A percentile compares a stretch with the other conserved stretches of the same genome.
phyloP scores from a whole-genome alignment of 2,888 invertebrate genomes.

The Cantharis rustica region DNA sequence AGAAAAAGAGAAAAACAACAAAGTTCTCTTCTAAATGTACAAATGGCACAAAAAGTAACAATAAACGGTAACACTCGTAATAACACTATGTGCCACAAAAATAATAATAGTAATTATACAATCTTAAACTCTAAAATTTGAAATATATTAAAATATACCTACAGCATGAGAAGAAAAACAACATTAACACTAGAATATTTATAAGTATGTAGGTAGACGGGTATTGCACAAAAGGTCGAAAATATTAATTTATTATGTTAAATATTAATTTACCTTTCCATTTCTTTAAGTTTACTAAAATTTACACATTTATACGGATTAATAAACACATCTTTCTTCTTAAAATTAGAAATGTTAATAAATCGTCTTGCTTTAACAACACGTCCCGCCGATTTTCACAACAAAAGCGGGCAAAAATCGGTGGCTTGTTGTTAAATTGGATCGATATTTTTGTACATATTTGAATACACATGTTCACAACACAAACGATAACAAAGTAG shows the following conservation, averaged over 20 bases:
- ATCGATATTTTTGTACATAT: slow-evolving; percentile 23
- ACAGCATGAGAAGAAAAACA: slow-evolving; percentile 34
- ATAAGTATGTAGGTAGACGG: slow-evolving; percentile 14
- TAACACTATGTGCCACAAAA: slow-evolving; percentile 24
- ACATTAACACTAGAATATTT: slow-evolving; percentile 34
- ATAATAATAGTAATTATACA: slow-evolving; percentile 23
- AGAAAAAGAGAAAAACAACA: slow-evolving; percentile 19
- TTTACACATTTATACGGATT: slow-evolving; percentile 21
- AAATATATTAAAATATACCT: slow-evolving; percentile 27
- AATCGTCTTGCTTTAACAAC: background rate
- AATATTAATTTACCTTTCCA: background rate
- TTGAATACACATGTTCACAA: slow-evolving; percentile 30
- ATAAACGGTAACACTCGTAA: slow-evolving; percentile 18
- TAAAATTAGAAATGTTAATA: slow-evolving; percentile 16
- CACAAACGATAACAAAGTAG: slow-evolving; percentile 7
- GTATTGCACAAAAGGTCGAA: slow-evolving; percentile 37
- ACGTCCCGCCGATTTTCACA: slow-evolving; percentile 4
- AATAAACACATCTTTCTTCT: slow-evolving; percentile 13
- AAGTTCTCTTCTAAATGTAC: slow-evolving; percentile 21
- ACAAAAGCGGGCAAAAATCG: background rate
- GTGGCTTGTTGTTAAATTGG: background rate
- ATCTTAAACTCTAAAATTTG: slow-evolving; percentile 20
- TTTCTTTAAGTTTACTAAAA: slow-evolving; percentile 12
- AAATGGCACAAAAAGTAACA: slow-evolving; percentile 34
- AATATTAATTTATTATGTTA: slow-evolving; percentile 19